A percentile compares a stretch with the other conserved stretches of the same genome.
Evolutionary conservation across 1,140 invertebrate genomes (phyloP).

Genomic region (Pogonus chalceus): DNA sequence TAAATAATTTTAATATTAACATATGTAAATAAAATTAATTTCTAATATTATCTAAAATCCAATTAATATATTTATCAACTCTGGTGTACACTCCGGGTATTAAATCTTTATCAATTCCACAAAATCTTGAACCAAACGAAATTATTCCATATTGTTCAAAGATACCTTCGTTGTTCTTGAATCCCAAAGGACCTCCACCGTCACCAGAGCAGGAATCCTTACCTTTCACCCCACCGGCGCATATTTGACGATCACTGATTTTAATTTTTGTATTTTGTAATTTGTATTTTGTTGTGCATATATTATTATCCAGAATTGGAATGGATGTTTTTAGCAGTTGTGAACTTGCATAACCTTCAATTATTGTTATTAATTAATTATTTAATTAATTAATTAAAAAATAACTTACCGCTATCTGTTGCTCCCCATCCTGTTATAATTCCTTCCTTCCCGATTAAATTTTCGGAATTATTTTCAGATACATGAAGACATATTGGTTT

Average conservation of each 20-base stretch:
- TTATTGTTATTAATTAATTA: not conserved
- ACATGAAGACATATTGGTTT: not conserved
- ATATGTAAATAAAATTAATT: not conserved
- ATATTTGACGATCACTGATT: slow-evolving; percentile 32
- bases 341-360: not conserved
- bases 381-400: not conserved
- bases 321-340: not conserved
- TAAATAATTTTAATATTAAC: too few relatives aligned
- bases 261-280: not conserved
- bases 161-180: not conserved
- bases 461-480: too few relatives aligned
- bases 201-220: slow-evolving; percentile 50
- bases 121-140: not conserved
- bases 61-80: not conserved
- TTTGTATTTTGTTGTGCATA: not conserved
- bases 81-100: not conserved
- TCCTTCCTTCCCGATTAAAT: too few relatives aligned
- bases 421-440: not conserved
- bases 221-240: slow-evolving; percentile 52
- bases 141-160: not conserved
- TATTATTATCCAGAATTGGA: not conserved
- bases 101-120: not conserved
- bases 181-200: slow-evolving; percentile 18
- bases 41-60: not conserved
- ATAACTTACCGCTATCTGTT: not conserved